These are phyloP conservation scores for Plutomurus gul DNA, from an alignment of 1,140 invertebrate species.

Conservation along the genomic window DNA sequence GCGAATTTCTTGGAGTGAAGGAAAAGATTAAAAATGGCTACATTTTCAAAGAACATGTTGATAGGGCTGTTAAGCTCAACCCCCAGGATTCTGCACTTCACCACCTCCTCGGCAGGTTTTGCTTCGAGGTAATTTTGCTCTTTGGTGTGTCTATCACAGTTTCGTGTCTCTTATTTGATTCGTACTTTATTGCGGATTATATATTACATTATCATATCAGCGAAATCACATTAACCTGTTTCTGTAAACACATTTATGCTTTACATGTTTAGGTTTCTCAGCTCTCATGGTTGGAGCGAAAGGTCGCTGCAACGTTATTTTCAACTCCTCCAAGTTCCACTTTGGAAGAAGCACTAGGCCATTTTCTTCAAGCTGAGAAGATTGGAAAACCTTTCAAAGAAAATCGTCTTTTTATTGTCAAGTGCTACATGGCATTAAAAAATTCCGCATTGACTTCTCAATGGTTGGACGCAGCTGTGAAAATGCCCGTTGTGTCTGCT, in stretches of 20 bases:
- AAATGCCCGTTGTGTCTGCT: slow-evolving; percentile 57
- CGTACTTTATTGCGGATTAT: too few species aligned
- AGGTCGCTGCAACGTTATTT: slow-evolving; percentile 72
- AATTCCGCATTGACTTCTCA: slow-evolving; percentile 63
- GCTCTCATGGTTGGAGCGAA: slow-evolving; percentile 72
- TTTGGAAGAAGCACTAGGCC: slow-evolving; percentile 68
- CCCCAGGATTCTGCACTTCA: slow-evolving; percentile 69
- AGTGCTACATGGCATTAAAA: slow-evolving; percentile 66
- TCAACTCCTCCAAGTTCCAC: slow-evolving; percentile 68
- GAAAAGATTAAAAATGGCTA: slow-evolving; percentile 73
- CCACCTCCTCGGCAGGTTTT: slow-evolving; percentile 71
- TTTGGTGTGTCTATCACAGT: too few species aligned
- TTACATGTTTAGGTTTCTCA: slow-evolving; percentile 61
- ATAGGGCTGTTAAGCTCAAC: slow-evolving; percentile 68
- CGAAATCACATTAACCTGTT: too few species aligned
- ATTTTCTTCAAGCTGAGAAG: slow-evolving; percentile 69
- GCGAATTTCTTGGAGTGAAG: slow-evolving; percentile 65
- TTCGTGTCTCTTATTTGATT: neutral
- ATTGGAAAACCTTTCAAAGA: slow-evolving; percentile 70
- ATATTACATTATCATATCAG: too few species aligned
- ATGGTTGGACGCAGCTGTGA: slow-evolving; percentile 64
- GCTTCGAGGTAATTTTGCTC: slow-evolving; percentile 66
- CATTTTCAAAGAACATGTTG: slow-evolving; percentile 73
- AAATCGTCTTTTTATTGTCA: slow-evolving; percentile 72
- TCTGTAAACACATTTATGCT: slow-evolving; percentile 7